Conservation (phyloP, 2,888 invertebrate genomes). For the Gerris lacustris region DNA sequence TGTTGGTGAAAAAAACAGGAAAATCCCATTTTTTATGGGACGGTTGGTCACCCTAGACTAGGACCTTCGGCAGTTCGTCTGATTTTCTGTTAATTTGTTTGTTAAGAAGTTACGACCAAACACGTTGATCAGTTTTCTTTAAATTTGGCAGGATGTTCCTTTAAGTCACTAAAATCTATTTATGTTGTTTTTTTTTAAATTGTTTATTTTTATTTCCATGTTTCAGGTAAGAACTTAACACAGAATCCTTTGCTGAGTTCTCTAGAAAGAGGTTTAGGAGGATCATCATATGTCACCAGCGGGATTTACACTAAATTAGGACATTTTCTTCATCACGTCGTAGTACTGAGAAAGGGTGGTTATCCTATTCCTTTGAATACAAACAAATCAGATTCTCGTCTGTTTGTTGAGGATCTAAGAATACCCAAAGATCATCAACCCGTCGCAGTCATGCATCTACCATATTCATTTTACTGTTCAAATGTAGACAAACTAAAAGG, state of each 20-base stretch:
- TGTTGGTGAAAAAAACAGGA: no score
- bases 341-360: slow-evolving; percentile 44
- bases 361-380: slow-evolving; percentile 39
- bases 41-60: no score
- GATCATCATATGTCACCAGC: slow-evolving; percentile 43
- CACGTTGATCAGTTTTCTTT: no score
- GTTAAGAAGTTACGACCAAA: no score
- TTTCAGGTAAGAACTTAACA: slow-evolving; percentile 27
- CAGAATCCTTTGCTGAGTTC: slow-evolving; percentile 38
- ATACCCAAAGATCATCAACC: slow-evolving; percentile 38
- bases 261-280: slow-evolving; percentile 46
- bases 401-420: slow-evolving; percentile 39
- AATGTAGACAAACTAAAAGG: slow-evolving; percentile 48
- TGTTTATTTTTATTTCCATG: no score
- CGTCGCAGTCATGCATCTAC: slow-evolving; percentile 46
- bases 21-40: no score
- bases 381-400: slow-evolving; percentile 31
- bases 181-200: no score
- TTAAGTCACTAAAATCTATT: no score
- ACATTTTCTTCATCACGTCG: slow-evolving; percentile 44
- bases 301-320: slow-evolving; percentile 45
- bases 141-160: no score
- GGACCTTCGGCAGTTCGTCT: no score
- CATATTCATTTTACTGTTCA: slow-evolving; percentile 44
- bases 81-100: no score